Evolutionary conservation across 2,797 vertebrate species (phyloP).

Genomic region (Trematomus bernacchii): DNA sequence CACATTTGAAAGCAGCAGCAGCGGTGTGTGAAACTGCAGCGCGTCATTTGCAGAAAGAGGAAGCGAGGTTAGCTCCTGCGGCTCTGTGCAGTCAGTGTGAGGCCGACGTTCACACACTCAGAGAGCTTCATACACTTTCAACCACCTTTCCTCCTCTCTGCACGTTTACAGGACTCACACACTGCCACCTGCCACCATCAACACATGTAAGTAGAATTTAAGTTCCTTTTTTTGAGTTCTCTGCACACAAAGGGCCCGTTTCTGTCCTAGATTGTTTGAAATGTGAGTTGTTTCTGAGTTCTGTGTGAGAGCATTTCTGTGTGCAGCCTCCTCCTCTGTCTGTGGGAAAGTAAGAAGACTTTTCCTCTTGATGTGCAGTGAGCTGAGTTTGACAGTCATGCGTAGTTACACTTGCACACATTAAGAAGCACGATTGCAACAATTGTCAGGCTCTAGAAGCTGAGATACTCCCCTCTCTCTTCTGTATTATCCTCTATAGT

Average conservation of each 20-base stretch:
- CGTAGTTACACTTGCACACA: conserved; percentile 40
- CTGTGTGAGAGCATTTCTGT: neutral
- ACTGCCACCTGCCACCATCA: neutral
- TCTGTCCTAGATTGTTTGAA: neutral
- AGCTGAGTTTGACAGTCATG: conserved; percentile 61
- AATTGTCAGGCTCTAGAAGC: conserved; percentile 10
- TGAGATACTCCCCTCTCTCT: neutral
- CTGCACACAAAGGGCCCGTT: neutral
- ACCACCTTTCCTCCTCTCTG: neutral
- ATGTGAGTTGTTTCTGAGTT: neutral
- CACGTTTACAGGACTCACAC: neutral
- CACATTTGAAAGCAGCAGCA: conserved; percentile 20
- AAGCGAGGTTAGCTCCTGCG: conserved; percentile 64
- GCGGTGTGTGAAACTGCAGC: conserved; percentile 36
- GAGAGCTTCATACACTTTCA: conserved; percentile 1
- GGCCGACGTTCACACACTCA: conserved; percentile 6
- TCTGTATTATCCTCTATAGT: neutral
- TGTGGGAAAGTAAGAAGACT: conserved; percentile 58
- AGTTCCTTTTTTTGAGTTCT: neutral
- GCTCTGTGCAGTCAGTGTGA: conserved; percentile 29
- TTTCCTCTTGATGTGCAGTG: conserved; percentile 56
- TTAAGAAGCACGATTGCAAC: conserved; percentile 36
- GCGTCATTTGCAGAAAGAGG: conserved; percentile 60
- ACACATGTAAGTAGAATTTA: conserved; percentile 50
- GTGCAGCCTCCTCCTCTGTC: conserved; percentile 14